Percentiles rank a stretch among this genome's conserved stretches.
phyloP scores from a whole-genome alignment of 2,113 vertebrate species.

The Planiliza haematocheilus region DNA sequence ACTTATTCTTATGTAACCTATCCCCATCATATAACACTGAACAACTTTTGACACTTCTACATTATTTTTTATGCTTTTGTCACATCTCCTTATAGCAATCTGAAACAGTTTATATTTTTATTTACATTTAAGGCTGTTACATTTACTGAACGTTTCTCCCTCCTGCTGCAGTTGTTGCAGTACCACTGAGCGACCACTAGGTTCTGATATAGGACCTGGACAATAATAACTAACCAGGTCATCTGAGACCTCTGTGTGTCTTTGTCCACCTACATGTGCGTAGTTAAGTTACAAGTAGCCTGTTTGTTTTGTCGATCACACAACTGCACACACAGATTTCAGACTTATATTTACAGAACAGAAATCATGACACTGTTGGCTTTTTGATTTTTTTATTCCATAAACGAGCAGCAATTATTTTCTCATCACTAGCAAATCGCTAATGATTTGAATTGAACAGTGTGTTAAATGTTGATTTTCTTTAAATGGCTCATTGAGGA shows the following conservation, averaged over 20 bases:
- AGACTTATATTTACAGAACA: neutral
- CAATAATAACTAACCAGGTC: neutral
- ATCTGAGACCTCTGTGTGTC: slow-evolving; percentile 10
- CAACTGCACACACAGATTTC: accelerated
- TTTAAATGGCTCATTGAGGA: no score
- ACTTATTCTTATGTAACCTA: neutral
- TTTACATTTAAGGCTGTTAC: neutral
- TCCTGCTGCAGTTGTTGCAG: slow-evolving; percentile 43
- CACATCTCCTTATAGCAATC: neutral
- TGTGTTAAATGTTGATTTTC: neutral
- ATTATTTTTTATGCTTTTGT: neutral
- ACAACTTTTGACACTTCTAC: neutral
- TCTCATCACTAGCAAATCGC: neutral
- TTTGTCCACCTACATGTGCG: neutral
- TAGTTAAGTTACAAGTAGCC: neutral
- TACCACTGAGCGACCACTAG: slow-evolving; percentile 52
- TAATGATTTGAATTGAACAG: neutral
- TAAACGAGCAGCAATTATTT: neutral
- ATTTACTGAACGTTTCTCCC: neutral
- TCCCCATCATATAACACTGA: neutral
- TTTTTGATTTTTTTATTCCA: neutral
- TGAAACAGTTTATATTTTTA: neutral
- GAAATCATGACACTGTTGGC: neutral
- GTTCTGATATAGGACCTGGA: slow-evolving; percentile 60
- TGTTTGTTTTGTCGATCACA: neutral